Percentiles rank a stretch among this genome's conserved stretches.
phyloP scores from a whole-genome alignment of 2,888 invertebrate species.

The Caenorhabditis japonica region DNA sequence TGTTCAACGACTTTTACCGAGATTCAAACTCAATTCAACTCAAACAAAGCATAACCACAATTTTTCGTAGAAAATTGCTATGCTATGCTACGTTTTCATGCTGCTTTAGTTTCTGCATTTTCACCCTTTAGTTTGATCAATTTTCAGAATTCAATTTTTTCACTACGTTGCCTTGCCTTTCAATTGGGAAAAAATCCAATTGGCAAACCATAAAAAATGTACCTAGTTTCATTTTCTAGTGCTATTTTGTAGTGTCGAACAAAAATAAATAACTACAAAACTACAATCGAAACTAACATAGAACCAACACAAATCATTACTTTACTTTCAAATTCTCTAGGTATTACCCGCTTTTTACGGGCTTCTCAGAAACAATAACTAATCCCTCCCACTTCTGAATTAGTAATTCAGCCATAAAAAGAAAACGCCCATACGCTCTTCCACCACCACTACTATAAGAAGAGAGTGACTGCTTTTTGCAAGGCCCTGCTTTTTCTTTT shows the following conservation, averaged over 20 bases:
- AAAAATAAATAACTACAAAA: too few species aligned
- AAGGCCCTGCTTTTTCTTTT: too few species aligned
- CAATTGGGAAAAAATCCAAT: not conserved
- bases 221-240: too few species aligned
- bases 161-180: constrained; percentile 9
- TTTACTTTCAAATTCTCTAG: constrained; percentile 12
- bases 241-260: too few species aligned
- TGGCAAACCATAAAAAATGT: not conserved
- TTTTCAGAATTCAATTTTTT: constrained; percentile 19
- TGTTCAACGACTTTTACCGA: constrained; percentile 26
- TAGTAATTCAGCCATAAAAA: constrained; percentile 34
- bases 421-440: constrained; percentile 18
- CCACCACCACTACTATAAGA: constrained; percentile 23
- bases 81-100: too few species aligned
- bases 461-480: constrained; percentile 27
- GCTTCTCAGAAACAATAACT: constrained; percentile 11
- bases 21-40: constrained; percentile 18
- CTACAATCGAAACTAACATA: too few species aligned
- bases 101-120: too few species aligned
- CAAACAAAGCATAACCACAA: too few species aligned
- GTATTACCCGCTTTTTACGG: not conserved
- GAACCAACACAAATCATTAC: constrained; percentile 25
- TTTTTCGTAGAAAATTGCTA: too few species aligned
- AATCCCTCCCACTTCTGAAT: constrained; percentile 36
- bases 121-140: not conserved